Evolutionary conservation across 2,797 vertebrate genomes (phyloP).

Genomic region (Tadarida brasiliensis): DNA sequence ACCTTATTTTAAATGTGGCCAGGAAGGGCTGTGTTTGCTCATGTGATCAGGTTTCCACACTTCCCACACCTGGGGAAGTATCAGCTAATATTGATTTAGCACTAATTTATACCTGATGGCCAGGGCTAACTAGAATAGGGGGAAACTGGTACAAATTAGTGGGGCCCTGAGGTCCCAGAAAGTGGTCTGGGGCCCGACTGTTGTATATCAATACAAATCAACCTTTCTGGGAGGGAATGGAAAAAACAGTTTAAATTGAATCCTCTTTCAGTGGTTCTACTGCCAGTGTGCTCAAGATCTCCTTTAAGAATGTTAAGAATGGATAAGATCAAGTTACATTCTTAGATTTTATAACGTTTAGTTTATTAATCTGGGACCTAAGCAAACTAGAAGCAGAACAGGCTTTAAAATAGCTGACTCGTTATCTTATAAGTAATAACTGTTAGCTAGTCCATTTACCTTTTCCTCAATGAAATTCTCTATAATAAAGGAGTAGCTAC

Average conservation of each 20-base stretch:
- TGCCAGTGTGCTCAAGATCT: constrained; percentile 22
- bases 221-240: constrained; percentile 41
- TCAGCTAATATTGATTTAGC: constrained; percentile 80
- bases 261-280: not conserved
- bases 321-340: constrained; percentile 55
- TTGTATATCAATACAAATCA: constrained; percentile 48
- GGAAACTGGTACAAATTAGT: constrained; percentile 70
- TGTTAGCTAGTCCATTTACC: not conserved
- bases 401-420: constrained; percentile 54
- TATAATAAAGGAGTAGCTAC: not conserved
- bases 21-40: constrained; percentile 71
- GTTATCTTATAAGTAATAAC: constrained; percentile 63
- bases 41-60: constrained; percentile 67
- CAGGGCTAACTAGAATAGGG: constrained; percentile 40
- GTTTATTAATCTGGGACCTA: constrained; percentile 56
- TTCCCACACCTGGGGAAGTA: constrained; percentile 78
- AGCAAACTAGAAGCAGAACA: constrained; percentile 60
- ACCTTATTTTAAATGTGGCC: constrained; percentile 68
- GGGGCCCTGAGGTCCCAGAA: constrained; percentile 42
- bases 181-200: not conserved
- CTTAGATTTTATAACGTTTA: constrained; percentile 64
- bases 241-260: constrained; percentile 52
- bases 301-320: constrained; percentile 61
- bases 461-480: constrained; percentile 46
- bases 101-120: constrained; percentile 78